Base-by-base conservation (phyloP, 1,140 invertebrate genomes). In the Elysia chlorotica region DNA sequence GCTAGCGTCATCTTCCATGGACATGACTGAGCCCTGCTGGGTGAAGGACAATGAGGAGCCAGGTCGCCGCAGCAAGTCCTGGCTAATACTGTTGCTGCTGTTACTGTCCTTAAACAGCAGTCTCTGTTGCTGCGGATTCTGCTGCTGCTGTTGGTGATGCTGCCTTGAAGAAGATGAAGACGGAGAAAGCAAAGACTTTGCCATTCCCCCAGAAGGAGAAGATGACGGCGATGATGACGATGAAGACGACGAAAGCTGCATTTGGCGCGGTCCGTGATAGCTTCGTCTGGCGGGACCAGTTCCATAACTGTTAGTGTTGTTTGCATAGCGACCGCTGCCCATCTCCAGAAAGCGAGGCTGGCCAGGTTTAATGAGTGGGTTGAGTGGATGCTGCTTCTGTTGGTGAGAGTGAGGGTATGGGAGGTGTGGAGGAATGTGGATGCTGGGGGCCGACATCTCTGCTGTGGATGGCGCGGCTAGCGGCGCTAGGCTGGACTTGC, bases 1-100 rank as follows among this genome's bases (percentile, higher is more conserved):
- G n/a, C 75, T 78, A 25, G 74, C 78, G 68, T 81, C 79, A 38
- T 81, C 79, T 23, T 80, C 79, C 56, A 72, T 0, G 2, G 74
- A 76, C 0, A 66, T 23, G 28, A 30, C 56, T 6, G 66, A 68
- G 53, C 31, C 31, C 62, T 59, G 69, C 14, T 38, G 36, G 5
- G 23, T 23, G 35, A n/a, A 67, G 19, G 71, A 35, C 72, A 41
- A 25, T 5, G 65, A 48, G 23, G 73, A 67, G 19, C 57, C 23
- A 19, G 71, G 48, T 28, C 62, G 25, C 4, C 53, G 38, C 38
- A 48, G n/a, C n/a, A n/a, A 2, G 35, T 33, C 31, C 2, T 25
- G 30, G 30, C 56, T 19, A 2, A 1, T 2, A 14, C 28, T 30
- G 21, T 35, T 33, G n/a, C 61, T 17, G 48, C 33, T 31, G n/a